Evolutionary conservation across 1,140 invertebrate species (phyloP).

Genomic region (Trichogramma pretiosum): DNA sequence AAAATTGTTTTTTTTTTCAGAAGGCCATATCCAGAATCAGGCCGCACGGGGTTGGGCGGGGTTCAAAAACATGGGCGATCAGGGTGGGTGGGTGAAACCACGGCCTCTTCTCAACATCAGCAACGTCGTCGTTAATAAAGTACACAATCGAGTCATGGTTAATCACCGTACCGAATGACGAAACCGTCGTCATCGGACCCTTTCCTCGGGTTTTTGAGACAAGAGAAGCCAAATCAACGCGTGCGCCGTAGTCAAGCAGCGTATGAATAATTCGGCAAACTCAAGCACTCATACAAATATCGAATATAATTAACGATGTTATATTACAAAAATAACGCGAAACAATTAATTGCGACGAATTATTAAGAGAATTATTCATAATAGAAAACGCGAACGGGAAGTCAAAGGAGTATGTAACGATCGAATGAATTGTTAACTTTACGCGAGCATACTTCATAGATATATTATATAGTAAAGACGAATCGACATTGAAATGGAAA

Average conservation of each 20-base stretch:
- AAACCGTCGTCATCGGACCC: slow-evolving; percentile 23
- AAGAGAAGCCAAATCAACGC: slow-evolving; percentile 12
- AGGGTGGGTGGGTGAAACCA: slow-evolving; percentile 52
- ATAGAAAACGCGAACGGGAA: too few relatives aligned
- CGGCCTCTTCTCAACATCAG: slow-evolving; percentile 46
- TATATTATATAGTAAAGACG: too few relatives aligned
- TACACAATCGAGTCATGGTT: slow-evolving; percentile 40
- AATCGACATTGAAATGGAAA: too few relatives aligned
- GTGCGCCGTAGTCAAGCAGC: slow-evolving; percentile 18
- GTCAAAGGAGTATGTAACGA: too few relatives aligned
- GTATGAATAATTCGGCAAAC: slow-evolving; percentile 26
- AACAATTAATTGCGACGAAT: too few relatives aligned
- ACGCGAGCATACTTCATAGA: too few relatives aligned
- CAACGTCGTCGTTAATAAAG: slow-evolving; percentile 42
- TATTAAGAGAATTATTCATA: too few relatives aligned
- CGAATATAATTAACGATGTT: too few relatives aligned
- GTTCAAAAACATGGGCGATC: slow-evolving; percentile 41
- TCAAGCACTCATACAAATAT: too few relatives aligned
- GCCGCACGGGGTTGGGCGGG: slow-evolving; percentile 46
- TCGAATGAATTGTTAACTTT: too few relatives aligned
- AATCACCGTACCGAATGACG: slow-evolving; percentile 28
- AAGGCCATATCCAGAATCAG: slow-evolving; percentile 41
- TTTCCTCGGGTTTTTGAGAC: slow-evolving; percentile 17
- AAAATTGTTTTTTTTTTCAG: slow-evolving; percentile 31
- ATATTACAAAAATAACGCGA: too few relatives aligned